A percentile compares a stretch with the other conserved stretches of the same genome.
Evolutionary conservation across 2,888 invertebrate genomes (phyloP).

Genomic region (Megaustenia siamemsis): DNA sequence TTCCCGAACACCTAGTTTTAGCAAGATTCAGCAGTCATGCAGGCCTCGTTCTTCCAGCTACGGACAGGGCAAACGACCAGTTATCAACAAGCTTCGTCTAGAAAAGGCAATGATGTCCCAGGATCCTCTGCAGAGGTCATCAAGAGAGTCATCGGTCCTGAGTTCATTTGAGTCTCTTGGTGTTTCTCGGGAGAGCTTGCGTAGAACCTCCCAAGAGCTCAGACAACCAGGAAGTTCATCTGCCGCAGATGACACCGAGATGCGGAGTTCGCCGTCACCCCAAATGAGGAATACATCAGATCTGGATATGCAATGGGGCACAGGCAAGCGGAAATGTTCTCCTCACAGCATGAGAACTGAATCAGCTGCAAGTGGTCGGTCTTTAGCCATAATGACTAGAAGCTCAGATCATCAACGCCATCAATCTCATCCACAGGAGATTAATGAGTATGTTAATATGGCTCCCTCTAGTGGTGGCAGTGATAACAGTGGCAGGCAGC

Average conservation of each 20-base stretch:
- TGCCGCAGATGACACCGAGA: constrained; percentile 67
- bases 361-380: constrained; percentile 57
- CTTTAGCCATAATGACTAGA: constrained; percentile 50
- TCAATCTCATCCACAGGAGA: constrained; percentile 28
- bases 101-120: constrained; percentile 63
- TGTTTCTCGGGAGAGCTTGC: constrained; percentile 70
- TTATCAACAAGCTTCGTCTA: constrained; percentile 54
- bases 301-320: constrained; percentile 64
- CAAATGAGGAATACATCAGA: constrained; percentile 52
- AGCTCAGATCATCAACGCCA: constrained; percentile 51
- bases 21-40: constrained; percentile 55
- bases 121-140: constrained; percentile 63
- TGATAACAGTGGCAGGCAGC: background rate
- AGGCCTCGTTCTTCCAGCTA: constrained; percentile 76
- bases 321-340: constrained; percentile 53
- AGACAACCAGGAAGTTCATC: constrained; percentile 34
- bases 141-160: constrained; percentile 67
- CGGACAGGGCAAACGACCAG: constrained; percentile 67
- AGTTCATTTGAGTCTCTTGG: constrained; percentile 67
- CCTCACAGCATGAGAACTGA: constrained; percentile 53
- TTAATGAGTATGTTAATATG: constrained; percentile 62
- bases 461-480: constrained; percentile 46
- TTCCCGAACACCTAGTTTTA: constrained; percentile 74
- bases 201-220: constrained; percentile 62
- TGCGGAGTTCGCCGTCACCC: constrained; percentile 65